These are phyloP conservation scores for Drosophila anceps DNA, from an alignment of 2,888 invertebrate species.

Conservation along the genomic window DNA sequence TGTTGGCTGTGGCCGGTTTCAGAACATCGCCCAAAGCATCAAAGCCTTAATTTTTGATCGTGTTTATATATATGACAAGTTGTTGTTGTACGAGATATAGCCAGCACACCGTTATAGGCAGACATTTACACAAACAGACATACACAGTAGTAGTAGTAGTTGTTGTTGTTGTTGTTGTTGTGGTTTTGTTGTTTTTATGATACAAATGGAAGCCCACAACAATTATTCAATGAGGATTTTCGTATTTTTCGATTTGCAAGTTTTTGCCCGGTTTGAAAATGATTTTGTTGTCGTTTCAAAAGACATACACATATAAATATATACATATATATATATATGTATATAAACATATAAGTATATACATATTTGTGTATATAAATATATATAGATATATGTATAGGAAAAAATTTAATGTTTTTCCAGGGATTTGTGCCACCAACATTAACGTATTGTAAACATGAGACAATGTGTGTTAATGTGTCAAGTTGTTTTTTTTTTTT, in stretches of 20 bases:
- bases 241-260: conserved; percentile 17
- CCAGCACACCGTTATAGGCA: conserved; percentile 70
- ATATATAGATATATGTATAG: conserved; percentile 32
- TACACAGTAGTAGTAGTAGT: conserved; percentile 50
- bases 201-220: conserved; percentile 71
- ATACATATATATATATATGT: conserved; percentile 27
- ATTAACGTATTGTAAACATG: conserved; percentile 65
- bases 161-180: conserved; percentile 19
- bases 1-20: conserved; percentile 86
- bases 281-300: conserved; percentile 35
- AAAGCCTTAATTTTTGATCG: conserved; percentile 86
- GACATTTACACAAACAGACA: conserved; percentile 79
- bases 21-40: conserved; percentile 91
- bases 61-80: conserved; percentile 44
- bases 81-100: conserved; percentile 44
- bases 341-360: background rate
- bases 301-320: background rate
- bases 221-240: conserved; percentile 35
- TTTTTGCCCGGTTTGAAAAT: conserved; percentile 38
- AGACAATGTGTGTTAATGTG: conserved; percentile 57
- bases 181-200: conserved; percentile 40
- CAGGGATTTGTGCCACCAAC: conserved; percentile 83
- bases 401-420: conserved; percentile 26
- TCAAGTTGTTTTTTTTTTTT: conserved; percentile 62
- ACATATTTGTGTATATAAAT: conserved; percentile 14